phyloP scores from a whole-genome alignment of 1,140 invertebrate genomes.

The Ceratosolen fusciceps region DNA sequence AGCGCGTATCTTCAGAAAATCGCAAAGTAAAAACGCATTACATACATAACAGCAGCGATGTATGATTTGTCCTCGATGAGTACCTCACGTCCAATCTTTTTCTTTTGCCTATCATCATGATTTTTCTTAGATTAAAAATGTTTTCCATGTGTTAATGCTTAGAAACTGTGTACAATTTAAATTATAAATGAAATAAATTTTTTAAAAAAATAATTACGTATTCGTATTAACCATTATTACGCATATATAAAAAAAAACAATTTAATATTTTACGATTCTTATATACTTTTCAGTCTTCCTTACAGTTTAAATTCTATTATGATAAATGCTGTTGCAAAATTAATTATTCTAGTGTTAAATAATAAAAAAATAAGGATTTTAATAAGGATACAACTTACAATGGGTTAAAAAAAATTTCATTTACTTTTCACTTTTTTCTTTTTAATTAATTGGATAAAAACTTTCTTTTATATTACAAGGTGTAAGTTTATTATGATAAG shows the following conservation, averaged over 20 bases:
- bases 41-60: conserved; percentile 3
- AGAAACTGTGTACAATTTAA: conserved; percentile 1
- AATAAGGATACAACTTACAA: conserved; percentile 9
- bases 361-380: conserved; percentile 24
- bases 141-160: background rate
- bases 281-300: background rate
- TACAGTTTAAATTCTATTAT: background rate
- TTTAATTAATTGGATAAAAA: conserved; percentile 20
- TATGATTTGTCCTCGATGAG: background rate
- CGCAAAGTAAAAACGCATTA: conserved; percentile 26
- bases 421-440: background rate
- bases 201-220: background rate
- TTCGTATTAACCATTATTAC: conserved; percentile 7
- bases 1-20: conserved; percentile 27
- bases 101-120: background rate
- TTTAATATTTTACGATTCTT: background rate
- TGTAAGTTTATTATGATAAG: conserved; percentile 34
- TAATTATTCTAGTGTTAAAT: conserved; percentile 6
- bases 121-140: background rate
- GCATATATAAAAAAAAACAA: background rate
- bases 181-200: background rate
- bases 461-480: background rate
- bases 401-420: conserved; percentile 6
- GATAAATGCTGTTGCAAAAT: background rate
- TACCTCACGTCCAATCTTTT: too few species aligned